Evolutionary conservation across 1,140 invertebrate species (phyloP).

Genomic region (Drosophila gunungcola): DNA sequence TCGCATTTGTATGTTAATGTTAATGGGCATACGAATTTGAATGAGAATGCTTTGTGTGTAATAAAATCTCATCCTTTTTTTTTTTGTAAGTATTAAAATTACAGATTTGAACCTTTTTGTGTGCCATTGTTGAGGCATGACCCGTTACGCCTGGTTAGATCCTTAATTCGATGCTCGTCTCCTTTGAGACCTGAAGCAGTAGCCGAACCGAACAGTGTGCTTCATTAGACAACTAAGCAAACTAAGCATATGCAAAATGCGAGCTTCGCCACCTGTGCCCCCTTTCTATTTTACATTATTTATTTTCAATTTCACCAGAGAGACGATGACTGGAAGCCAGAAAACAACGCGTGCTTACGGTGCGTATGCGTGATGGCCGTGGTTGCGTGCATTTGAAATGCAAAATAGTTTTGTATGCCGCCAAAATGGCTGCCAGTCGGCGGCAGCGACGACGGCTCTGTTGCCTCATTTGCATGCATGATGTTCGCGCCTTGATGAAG

Average conservation of each 20-base stretch:
- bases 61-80: conserved; percentile 68
- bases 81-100: conserved; percentile 53
- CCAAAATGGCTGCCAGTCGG: conserved; percentile 65
- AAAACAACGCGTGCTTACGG: conserved; percentile 37
- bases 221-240: conserved; percentile 53
- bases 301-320: conserved; percentile 64
- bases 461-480: conserved; percentile 71
- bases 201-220: conserved; percentile 14
- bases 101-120: conserved; percentile 63
- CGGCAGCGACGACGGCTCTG: conserved; percentile 7
- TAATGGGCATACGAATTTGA: conserved; percentile 65
- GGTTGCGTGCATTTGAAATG: conserved; percentile 72
- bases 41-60: conserved; percentile 60
- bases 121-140: conserved; percentile 32
- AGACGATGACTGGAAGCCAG: conserved; percentile 30
- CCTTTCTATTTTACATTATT: conserved; percentile 61
- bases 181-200: conserved; percentile 42
- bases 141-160: conserved; percentile 54
- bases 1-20: conserved; percentile 71
- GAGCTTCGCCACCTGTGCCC: conserved; percentile 5
- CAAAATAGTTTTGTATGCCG: conserved; percentile 68
- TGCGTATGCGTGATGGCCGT: conserved; percentile 65
- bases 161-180: conserved; percentile 49
- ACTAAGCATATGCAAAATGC: conserved; percentile 47
- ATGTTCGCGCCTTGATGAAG: conserved; percentile 63